These are phyloP conservation scores for Nycticorax nycticorax DNA, from an alignment of 2,113 vertebrate species.

Conservation along the genomic window DNA sequence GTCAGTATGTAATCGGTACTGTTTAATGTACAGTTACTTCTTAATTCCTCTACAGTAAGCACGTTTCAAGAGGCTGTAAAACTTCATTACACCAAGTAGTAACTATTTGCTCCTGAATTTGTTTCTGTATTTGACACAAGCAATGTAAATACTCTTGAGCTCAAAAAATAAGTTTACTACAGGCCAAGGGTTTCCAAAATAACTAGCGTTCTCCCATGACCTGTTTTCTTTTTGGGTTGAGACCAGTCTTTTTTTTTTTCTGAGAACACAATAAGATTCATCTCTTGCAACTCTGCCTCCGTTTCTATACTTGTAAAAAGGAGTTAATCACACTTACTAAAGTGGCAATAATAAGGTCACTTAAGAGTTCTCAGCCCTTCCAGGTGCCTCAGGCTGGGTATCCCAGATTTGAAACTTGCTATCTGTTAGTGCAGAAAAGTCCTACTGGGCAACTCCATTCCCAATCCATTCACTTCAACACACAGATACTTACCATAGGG, in stretches of 20 bases:
- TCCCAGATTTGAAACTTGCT: neutral
- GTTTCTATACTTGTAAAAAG: neutral
- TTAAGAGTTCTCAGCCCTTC: neutral
- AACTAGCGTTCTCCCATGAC: too few relatives aligned
- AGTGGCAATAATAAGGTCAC: neutral
- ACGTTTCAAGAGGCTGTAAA: too few relatives aligned
- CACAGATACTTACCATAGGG: conserved; percentile 84
- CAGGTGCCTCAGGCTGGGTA: neutral
- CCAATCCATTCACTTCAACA: neutral
- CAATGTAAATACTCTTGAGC: too few relatives aligned
- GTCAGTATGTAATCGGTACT: neutral
- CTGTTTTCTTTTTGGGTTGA: too few relatives aligned
- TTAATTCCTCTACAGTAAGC: neutral
- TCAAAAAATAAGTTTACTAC: too few relatives aligned
- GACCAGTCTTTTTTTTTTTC: neutral
- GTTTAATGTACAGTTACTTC: neutral
- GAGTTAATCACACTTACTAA: neutral
- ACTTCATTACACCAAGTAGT: too few relatives aligned
- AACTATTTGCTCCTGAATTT: too few relatives aligned
- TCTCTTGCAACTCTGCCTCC: neutral
- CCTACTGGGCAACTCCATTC: neutral
- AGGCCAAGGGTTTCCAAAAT: too few relatives aligned
- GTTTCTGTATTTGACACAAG: too few relatives aligned
- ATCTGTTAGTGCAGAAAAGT: neutral
- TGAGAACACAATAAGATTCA: neutral